phyloP scores from a whole-genome alignment of 2,113 vertebrate species.

The Dendropsophus ebraccatus region DNA sequence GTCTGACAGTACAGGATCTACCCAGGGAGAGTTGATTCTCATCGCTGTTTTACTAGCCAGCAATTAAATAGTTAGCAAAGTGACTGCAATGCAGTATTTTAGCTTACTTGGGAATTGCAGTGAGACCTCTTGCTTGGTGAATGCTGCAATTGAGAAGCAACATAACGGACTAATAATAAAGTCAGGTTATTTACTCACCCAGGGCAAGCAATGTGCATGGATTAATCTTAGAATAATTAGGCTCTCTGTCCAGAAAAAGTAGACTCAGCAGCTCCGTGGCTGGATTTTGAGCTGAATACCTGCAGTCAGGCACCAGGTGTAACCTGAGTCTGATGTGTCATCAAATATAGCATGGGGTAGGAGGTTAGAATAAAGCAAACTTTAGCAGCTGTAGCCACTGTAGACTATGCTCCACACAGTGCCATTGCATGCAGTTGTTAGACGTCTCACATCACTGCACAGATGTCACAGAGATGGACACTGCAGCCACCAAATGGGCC shows the following conservation, averaged over 20 bases:
- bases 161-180: neutral
- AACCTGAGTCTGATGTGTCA: constrained; percentile 9
- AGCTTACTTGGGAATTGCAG: constrained; percentile 47
- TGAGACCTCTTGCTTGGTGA: constrained; percentile 36
- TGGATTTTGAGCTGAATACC: constrained; percentile 1
- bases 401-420: neutral
- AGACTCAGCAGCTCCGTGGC: neutral
- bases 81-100: constrained; percentile 58
- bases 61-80: constrained; percentile 41
- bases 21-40: neutral
- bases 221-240: constrained; percentile 19
- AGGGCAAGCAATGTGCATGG: neutral
- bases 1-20: neutral
- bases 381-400: neutral
- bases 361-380: neutral
- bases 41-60: constrained; percentile 26
- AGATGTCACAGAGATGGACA: neutral
- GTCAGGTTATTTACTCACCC: constrained; percentile 15
- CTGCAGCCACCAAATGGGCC: neutral
- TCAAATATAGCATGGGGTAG: neutral
- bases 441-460: neutral
- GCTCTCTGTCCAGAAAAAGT: neutral
- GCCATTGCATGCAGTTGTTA: neutral
- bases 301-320: constrained; percentile 22
- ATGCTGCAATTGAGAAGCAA: constrained; percentile 19